Evolutionary conservation across 2,888 invertebrate genomes (phyloP), one percentile per base, ranked within the genome.

Genomic region (Lasioglossum zephyrum): DNA sequence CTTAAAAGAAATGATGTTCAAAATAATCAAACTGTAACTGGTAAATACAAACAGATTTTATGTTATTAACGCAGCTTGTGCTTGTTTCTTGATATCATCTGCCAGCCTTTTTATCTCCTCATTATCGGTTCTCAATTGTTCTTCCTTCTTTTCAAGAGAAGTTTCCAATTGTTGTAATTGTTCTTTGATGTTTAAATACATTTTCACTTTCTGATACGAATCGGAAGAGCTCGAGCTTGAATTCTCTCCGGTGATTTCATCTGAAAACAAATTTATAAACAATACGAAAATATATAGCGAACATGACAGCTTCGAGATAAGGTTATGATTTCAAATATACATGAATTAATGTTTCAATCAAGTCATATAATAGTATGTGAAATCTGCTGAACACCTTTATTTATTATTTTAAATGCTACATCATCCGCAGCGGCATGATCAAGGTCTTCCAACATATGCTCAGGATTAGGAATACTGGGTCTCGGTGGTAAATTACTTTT

Each of bases 61-160:
- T 69, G 80, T 90, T 79, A 77, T 73, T 77, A 95, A 87, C 77
- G 95, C 95, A 70, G 94, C 94, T 77, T 94, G 91, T 5, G 95
- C 95, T 91, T 95, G 95, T 82, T 93, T 92, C 86, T 94, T 93
- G 74, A 95, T 95, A 57, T 95, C 93, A 86, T 95, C 93, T 11
- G 95, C 94, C 85, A 95, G 93, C 84, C 88, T 90, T 79, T 92
- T 93, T 89, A 95, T 94, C 85, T 94, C 94, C 69, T 91, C 86
- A 26, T 93, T 93, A 79, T 92, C 92, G 4, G 86, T 85, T 77
- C 93, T 91, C 44, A 95, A 90, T 26, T 90, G 89, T n/a, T 92
- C 84, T 78, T 93, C 92, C 76, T 94, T 93, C 22, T 87, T 89
- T 73, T 89, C 83, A 41, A 95, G 90, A 22, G 85, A 84, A 26